Evolutionary conservation across 2,888 invertebrate genomes (phyloP), one percentile per base, ranked within the genome.

Genomic region (Tachina lurida): DNA sequence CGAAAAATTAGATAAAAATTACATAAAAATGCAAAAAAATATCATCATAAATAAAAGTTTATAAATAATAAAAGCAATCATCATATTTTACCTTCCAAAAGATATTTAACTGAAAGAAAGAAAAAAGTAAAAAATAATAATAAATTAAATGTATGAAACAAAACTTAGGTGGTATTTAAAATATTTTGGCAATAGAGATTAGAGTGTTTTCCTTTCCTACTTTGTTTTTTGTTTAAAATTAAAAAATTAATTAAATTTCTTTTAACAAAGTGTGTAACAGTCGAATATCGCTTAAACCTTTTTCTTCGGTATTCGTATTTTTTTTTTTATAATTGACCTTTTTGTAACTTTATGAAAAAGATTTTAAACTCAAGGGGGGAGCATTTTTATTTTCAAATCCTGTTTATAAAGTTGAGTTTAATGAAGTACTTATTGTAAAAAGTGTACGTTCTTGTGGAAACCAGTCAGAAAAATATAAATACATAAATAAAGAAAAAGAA

Each of bases 61-160:
- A 31, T 31, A 31, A 58, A 63, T 56, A 52, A 60, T 47, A 49
- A 78, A 71, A 43, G 15, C 43, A 31, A 31, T 31, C 19, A 41
- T 17, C 15, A 58, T n/a, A 75, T 67, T 65, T 87, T 88, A 88
- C 88, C 88, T 85, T 88, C 84, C 58, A 88, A 80, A 60, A 88
- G 45, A 82, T 84, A 87, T 83, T 87, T 87, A 49, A 87, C 88
- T 88, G 87, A 86, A 88, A 88, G 19, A 68, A 84, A 82, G 80
- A 43, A 56, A 54, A 45, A 65, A 75, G 71, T 54, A n/a, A 63
- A 86, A 41, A 85, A n/a, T 80, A 56, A 68, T 70, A 52, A 47
- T 60, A 65, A 58, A 52, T 45, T 15, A 19, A 67, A 52, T 58
- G 12, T 62, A n/a, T 13, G 67, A 43, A 71, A 58, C 0, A 70